phyloP scores from a whole-genome alignment of 1,140 invertebrate genomes.

The Drosophila obscura region DNA sequence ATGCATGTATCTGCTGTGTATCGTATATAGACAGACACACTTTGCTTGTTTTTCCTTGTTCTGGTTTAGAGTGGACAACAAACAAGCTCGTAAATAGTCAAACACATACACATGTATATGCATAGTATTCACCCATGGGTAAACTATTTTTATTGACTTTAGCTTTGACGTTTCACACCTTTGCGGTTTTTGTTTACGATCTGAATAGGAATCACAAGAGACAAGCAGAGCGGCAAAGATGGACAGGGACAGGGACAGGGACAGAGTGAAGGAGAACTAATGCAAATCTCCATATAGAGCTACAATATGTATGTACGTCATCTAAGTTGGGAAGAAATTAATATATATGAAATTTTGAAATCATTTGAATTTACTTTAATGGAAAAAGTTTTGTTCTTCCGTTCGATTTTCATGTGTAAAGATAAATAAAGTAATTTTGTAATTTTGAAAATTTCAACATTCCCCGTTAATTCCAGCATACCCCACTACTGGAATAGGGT shows the following conservation, averaged over 20 bases:
- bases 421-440: no score
- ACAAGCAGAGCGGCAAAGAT: background rate
- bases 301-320: constrained; percentile 3
- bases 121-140: constrained; percentile 31
- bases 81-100: constrained; percentile 72
- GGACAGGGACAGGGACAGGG: background rate
- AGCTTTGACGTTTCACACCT: constrained; percentile 77
- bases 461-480: constrained; percentile 4
- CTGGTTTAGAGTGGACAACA: constrained; percentile 73
- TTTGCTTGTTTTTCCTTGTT: constrained; percentile 58
- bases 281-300: constrained; percentile 27
- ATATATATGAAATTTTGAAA: constrained; percentile 5
- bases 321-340: background rate
- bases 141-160: constrained; percentile 76
- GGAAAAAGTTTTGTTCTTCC: no score
- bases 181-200: constrained; percentile 69
- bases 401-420: no score
- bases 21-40: constrained; percentile 48
- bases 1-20: constrained; percentile 18
- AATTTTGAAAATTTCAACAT: no score
- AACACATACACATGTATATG: constrained; percentile 27
- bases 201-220: constrained; percentile 26
- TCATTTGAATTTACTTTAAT: background rate
- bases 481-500: constrained; percentile 10
- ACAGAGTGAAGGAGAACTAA: constrained; percentile 6